Base-by-base conservation (phyloP, 2,888 invertebrate species). In the Hymenopus coronatus region DNA sequence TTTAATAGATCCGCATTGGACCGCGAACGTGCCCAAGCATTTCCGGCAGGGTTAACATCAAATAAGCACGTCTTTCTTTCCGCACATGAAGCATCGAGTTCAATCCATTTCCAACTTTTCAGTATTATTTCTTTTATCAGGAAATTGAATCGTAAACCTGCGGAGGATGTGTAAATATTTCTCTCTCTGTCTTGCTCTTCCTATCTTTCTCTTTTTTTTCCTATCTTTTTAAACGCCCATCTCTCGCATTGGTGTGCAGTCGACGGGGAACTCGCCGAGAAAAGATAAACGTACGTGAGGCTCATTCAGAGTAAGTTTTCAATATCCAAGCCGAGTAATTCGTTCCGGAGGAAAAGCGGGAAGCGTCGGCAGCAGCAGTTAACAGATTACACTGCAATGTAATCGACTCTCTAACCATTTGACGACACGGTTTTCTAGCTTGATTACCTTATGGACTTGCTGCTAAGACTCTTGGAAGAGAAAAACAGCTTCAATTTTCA, bases 71-170 rank as follows among this genome's bases (percentile, higher is more conserved):
- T 70, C 54, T 70, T 70, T 70, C 54, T 70, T 70, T 70, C 54
- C 54, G 54, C 54, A 70, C 54, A 70, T 70, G 54, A 70, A 70
- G 40, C 40, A 40, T 40, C 40, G 30, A 12, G 81, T 82, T 87
- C 33, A 87, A 87, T 87, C 87, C 87, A 82, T 40, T 87, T 82
- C 54, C 8, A 70, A 70, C 84, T 54, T 88, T 83, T 70, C 54
- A 84, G 88, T 30, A 83, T 70, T 83, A 84, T 88, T 84, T 88
- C 84, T 88, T 88, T 88, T 90, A 90, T 90, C 90, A 89, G 88
- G 90, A 90, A 90, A 90, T 90, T 90, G 90, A 90, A 90, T 90
- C 90, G 90, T 90, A 90, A 90, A 90, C 84, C 85, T 88, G 54
- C 28, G 88, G 88, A 87, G 87, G 90, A 89, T 89, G 90, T 88